These are phyloP conservation scores for Hippopotamus amphibius DNA, from an alignment of 2,113 vertebrate species.

Conservation along the genomic window DNA sequence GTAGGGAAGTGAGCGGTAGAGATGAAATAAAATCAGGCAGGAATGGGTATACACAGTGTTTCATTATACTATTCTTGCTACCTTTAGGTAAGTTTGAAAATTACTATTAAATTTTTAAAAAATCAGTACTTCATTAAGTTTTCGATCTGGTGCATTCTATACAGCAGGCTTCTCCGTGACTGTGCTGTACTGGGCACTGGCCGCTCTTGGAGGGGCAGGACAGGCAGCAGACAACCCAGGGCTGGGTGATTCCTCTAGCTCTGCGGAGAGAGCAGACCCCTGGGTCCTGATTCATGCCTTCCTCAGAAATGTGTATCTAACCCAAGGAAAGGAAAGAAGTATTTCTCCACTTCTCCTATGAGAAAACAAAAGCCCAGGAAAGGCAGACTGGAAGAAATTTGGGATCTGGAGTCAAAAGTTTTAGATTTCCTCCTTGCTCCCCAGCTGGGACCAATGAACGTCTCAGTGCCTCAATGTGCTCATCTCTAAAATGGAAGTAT, in stretches of 20 bases:
- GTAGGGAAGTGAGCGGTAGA: background rate
- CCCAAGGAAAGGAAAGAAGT: background rate
- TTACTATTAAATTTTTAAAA: background rate
- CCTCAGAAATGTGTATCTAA: background rate
- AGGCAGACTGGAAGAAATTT: background rate
- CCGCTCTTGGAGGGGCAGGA: fast-evolving
- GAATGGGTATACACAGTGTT: background rate
- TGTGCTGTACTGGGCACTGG: background rate
- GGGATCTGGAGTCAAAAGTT: background rate
- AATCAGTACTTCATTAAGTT: background rate
- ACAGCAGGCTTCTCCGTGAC: background rate
- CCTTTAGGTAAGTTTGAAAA: background rate
- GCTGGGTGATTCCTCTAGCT: background rate
- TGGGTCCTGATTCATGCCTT: background rate
- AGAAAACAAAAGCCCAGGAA: background rate
- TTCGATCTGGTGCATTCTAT: background rate
- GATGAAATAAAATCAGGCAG: background rate
- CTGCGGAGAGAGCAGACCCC: background rate
- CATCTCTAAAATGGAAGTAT: background rate
- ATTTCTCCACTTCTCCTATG: background rate
- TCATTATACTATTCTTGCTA: background rate
- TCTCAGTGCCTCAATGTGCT: background rate
- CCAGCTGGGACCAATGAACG: background rate
- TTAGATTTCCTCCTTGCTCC: background rate
- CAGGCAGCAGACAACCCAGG: background rate